Evolutionary conservation across 2,797 vertebrate genomes (phyloP).

Genomic region (Masticophis lateralis): DNA sequence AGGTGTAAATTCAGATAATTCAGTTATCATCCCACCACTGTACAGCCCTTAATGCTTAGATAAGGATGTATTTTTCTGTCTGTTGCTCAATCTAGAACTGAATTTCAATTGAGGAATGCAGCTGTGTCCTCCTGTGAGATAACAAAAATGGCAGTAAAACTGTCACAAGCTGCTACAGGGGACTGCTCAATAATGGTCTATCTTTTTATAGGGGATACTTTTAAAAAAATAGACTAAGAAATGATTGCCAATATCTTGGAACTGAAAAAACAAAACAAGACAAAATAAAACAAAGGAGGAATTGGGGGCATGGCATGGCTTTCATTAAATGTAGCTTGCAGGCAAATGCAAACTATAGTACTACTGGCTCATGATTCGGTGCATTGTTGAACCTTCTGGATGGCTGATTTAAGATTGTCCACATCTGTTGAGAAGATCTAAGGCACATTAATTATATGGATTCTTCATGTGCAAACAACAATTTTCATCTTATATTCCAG

Average conservation of each 20-base stretch:
- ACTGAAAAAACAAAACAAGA: neutral
- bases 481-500: constrained; percentile 48
- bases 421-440: constrained; percentile 50
- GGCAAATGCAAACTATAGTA: constrained; percentile 44
- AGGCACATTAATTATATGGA: constrained; percentile 56
- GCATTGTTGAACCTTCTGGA: constrained; percentile 54
- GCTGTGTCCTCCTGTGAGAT: constrained; percentile 16
- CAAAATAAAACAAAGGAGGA: constrained; percentile 49
- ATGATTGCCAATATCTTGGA: constrained; percentile 53
- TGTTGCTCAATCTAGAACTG: constrained; percentile 18
- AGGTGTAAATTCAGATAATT: neutral
- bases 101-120: constrained; percentile 32
- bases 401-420: constrained; percentile 50
- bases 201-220: constrained; percentile 58
- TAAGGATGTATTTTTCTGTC: constrained; percentile 13
- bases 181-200: constrained; percentile 24
- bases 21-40: neutral
- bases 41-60: neutral
- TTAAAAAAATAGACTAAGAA: constrained; percentile 51
- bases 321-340: constrained; percentile 53
- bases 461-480: constrained; percentile 44
- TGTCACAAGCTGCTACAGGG: constrained; percentile 27
- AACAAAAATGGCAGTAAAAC: constrained; percentile 33
- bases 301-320: constrained; percentile 15
- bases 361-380: constrained; percentile 30